Conservation (phyloP, 2,797 vertebrate species). For the Anniella stebbinsi region DNA sequence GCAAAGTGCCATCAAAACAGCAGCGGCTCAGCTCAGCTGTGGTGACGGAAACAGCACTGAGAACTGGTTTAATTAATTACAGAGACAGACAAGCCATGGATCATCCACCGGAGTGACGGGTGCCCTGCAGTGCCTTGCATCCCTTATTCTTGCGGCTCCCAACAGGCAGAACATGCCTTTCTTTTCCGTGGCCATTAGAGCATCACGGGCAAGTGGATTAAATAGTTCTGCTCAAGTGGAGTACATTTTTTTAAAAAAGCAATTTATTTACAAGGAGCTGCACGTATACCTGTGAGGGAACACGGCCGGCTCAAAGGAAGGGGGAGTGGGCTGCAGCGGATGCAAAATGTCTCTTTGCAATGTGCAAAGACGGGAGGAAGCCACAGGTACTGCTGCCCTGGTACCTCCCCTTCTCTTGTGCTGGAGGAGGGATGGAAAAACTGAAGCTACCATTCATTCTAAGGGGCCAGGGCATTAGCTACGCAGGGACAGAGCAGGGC, state of each 20-base stretch:
- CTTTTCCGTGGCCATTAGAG: slow-evolving; percentile 59
- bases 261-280: slow-evolving; percentile 59
- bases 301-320: slow-evolving; percentile 9
- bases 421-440: slow-evolving; percentile 56
- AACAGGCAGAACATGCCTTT: slow-evolving; percentile 57
- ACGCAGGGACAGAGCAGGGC: slow-evolving; percentile 40
- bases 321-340: slow-evolving; percentile 32
- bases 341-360: slow-evolving; percentile 37
- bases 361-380: slow-evolving; percentile 16
- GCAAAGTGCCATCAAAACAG: slow-evolving; percentile 3
- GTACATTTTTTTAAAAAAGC: slow-evolving; percentile 64
- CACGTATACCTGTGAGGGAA: slow-evolving; percentile 48
- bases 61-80: not conserved
- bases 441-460: slow-evolving; percentile 30
- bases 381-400: slow-evolving; percentile 29
- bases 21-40: not conserved
- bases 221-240: slow-evolving; percentile 62
- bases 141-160: slow-evolving; percentile 55
- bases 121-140: slow-evolving; percentile 54
- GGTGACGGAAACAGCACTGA: not conserved
- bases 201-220: slow-evolving; percentile 65
- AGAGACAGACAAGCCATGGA: not conserved
- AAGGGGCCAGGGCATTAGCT: slow-evolving; percentile 46
- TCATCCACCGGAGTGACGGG: slow-evolving; percentile 40
- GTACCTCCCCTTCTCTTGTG: slow-evolving; percentile 38